Evolutionary conservation across 2,888 invertebrate species (phyloP).

Genomic region (Pachliopta kotzebuea): DNA sequence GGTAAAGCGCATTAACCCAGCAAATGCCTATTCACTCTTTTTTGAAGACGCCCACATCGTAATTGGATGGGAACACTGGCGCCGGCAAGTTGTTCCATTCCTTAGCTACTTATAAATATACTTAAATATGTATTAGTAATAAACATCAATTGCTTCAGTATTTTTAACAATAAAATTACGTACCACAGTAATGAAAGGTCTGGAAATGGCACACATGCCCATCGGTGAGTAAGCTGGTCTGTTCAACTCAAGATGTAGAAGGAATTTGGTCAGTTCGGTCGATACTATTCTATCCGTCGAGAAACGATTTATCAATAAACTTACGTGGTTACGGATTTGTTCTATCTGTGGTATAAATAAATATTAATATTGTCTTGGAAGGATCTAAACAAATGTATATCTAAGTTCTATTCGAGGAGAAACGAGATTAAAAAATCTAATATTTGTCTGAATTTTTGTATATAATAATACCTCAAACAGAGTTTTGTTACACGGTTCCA

Average conservation of each 20-base stretch:
- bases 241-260: not conserved
- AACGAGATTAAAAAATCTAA: no score
- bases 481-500: constrained; percentile 13
- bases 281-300: not conserved
- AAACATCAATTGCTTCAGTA: not conserved
- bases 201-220: constrained; percentile 11
- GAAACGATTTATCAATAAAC: not conserved
- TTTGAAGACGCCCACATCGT: no score
- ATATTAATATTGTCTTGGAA: not conserved
- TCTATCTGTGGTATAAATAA: constrained; percentile 3
- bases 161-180: constrained; percentile 1
- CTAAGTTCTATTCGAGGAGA: no score
- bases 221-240: constrained; percentile 4
- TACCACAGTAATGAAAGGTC: constrained; percentile 18
- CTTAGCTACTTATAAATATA: no score
- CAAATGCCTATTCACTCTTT: no score
- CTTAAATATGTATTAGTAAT: no score
- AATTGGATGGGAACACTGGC: no score
- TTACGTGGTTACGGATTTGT: not conserved
- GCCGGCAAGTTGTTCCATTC: no score
- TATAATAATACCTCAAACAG: not conserved
- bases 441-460: not conserved
- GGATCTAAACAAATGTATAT: not conserved
- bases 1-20: no score
- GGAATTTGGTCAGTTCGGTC: constrained; percentile 1